Conservation (phyloP, 1,140 invertebrate genomes). For the Chymomyza costata region DNA sequence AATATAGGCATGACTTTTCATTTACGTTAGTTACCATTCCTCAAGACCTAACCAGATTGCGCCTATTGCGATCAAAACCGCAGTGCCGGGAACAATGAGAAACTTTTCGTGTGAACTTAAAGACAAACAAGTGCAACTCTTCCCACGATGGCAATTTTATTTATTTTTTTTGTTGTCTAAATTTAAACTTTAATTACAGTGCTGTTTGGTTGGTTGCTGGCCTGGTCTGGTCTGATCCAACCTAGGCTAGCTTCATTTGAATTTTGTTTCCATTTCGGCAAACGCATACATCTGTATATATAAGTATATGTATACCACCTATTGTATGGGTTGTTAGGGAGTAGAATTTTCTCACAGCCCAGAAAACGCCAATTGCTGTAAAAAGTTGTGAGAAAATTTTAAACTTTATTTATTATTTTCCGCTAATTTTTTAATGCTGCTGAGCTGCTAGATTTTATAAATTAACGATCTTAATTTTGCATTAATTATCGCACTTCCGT, state of each 20-base stretch:
- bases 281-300: slow-evolving; percentile 35
- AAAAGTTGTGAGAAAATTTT: slow-evolving; percentile 43
- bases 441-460: slow-evolving; percentile 59
- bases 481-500: slow-evolving; percentile 68
- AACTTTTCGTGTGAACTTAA: slow-evolving; percentile 58
- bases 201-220: slow-evolving; percentile 18
- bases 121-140: slow-evolving; percentile 58
- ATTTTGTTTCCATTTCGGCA: slow-evolving; percentile 40
- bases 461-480: slow-evolving; percentile 63
- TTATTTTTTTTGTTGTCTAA: slow-evolving; percentile 22
- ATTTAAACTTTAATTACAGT: slow-evolving; percentile 62
- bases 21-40: slow-evolving; percentile 8
- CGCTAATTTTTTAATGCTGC: slow-evolving; percentile 47
- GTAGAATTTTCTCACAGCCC: slow-evolving; percentile 67
- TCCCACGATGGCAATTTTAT: slow-evolving; percentile 60
- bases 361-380: slow-evolving; percentile 32
- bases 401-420: slow-evolving; percentile 17
- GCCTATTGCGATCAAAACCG: slow-evolving; percentile 45
- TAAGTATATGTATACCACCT: slow-evolving; percentile 38
- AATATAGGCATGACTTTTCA: slow-evolving; percentile 51
- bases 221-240: no score
- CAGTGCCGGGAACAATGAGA: slow-evolving; percentile 48
- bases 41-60: not conserved
- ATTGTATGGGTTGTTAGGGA: slow-evolving; percentile 65
- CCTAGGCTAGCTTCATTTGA: no score